phyloP scores from a whole-genome alignment of 1,140 invertebrate species.

The Ganaspis sp. region DNA sequence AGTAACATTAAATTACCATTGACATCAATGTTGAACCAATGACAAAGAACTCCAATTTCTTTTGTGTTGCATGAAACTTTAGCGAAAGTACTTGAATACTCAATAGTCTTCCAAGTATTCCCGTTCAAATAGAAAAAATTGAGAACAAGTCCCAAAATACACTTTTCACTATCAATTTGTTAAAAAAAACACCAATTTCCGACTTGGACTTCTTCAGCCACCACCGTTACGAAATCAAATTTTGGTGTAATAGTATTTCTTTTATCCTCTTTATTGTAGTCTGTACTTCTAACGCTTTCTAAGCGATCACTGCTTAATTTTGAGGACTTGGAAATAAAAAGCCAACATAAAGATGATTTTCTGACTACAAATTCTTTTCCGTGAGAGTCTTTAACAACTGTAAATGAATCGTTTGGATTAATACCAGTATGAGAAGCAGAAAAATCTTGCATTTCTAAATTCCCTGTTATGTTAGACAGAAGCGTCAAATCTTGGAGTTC shows the following conservation, averaged over 20 bases:
- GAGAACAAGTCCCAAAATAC: background rate
- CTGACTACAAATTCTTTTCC: background rate
- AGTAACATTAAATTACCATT: background rate
- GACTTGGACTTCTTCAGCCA: background rate
- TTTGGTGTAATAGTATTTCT: background rate
- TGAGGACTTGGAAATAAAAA: background rate
- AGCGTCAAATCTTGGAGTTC: background rate
- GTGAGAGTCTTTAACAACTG: background rate
- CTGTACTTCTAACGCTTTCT: background rate
- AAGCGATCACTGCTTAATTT: background rate
- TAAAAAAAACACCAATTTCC: conserved; percentile 5
- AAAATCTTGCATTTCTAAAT: background rate
- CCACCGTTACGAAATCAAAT: too few relatives aligned
- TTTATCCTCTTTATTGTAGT: background rate
- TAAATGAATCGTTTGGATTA: background rate
- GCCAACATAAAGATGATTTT: background rate
- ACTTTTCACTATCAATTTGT: background rate
- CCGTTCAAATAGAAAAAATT: background rate
- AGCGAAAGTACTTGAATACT: background rate
- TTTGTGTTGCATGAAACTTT: background rate
- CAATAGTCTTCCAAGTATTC: background rate
- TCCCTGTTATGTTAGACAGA: background rate
- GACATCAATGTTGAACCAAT: background rate
- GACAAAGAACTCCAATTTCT: background rate
- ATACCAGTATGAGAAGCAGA: background rate